Conservation (phyloP, 92 coral and sea anemone genomes). For the Nematostella vectensis region DNA sequence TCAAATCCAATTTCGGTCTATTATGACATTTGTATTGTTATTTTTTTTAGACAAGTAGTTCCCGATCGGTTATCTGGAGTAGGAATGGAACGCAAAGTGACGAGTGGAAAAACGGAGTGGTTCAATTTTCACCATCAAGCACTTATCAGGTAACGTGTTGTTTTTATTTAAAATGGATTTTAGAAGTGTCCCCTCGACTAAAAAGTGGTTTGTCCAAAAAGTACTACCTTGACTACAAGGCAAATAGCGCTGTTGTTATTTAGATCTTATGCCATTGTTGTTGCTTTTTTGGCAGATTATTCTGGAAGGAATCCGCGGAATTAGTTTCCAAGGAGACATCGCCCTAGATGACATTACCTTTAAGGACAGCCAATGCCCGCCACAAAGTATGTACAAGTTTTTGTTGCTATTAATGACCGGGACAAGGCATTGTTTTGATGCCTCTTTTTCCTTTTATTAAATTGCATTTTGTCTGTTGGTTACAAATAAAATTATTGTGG, state of each 20-base stretch:
- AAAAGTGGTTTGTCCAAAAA: background rate
- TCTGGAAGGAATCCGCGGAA: constrained; percentile 71
- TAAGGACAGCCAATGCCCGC: constrained; percentile 53
- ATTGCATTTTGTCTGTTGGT: background rate
- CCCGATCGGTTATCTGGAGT: constrained; percentile 47
- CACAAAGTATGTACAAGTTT: constrained; percentile 57
- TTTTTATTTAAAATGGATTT: background rate
- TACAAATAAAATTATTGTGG: too few relatives aligned
- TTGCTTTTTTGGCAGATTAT: constrained; percentile 49
- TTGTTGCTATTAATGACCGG: background rate
- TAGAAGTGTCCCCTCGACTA: background rate
- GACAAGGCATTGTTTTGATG: background rate
- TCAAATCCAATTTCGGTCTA: too few relatives aligned
- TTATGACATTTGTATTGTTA: too few relatives aligned
- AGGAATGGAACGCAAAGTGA: constrained; percentile 72
- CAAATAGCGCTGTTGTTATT: too few relatives aligned
- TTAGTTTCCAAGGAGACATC: constrained; percentile 78
- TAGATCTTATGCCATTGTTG: too few relatives aligned
- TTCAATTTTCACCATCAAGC: constrained; percentile 44
- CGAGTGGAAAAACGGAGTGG: constrained; percentile 75
- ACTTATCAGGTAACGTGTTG: constrained; percentile 42
- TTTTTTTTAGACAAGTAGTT: constrained; percentile 1
- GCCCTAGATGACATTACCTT: constrained; percentile 86
- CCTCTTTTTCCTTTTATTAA: background rate
- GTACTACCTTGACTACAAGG: too few relatives aligned